Conservation (phyloP, 1,140 invertebrate species). For the Drosophila oshimai region DNA sequence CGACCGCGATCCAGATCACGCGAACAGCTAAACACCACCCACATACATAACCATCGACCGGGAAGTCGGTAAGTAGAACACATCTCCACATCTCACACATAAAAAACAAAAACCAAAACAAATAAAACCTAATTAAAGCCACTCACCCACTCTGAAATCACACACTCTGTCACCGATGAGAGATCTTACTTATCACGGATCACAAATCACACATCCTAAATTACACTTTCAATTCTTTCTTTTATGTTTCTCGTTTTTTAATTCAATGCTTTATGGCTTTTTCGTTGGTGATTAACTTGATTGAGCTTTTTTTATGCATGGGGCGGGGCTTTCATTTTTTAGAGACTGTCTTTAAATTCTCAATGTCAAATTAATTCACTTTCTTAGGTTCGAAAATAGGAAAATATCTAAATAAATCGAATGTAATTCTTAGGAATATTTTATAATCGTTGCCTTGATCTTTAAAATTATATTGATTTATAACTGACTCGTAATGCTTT, state of each 20-base stretch:
- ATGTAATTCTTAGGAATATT: not conserved
- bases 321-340: constrained; percentile 6
- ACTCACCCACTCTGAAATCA: constrained; percentile 3
- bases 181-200: not conserved
- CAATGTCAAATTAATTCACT: not conserved
- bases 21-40: constrained; percentile 83
- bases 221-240: constrained; percentile 28
- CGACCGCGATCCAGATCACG: constrained; percentile 87
- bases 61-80: constrained; percentile 83
- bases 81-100: too few relatives aligned
- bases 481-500: too few relatives aligned
- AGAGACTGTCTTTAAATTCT: not conserved
- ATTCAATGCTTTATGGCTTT: constrained; percentile 17
- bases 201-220: constrained; percentile 9
- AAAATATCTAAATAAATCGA: not conserved
- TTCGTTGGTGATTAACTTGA: constrained; percentile 18
- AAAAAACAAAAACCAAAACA: not conserved
- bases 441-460: not conserved
- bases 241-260: constrained; percentile 2
- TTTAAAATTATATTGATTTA: not conserved
- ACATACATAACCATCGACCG: constrained; percentile 84
- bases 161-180: constrained; percentile 1
- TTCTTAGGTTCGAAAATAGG: not conserved
- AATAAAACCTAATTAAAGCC: constrained; percentile 11
- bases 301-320: constrained; percentile 1